These are phyloP conservation scores for Tenualosa ilisha DNA, from an alignment of 2,797 vertebrate species.

Conservation along the genomic window DNA sequence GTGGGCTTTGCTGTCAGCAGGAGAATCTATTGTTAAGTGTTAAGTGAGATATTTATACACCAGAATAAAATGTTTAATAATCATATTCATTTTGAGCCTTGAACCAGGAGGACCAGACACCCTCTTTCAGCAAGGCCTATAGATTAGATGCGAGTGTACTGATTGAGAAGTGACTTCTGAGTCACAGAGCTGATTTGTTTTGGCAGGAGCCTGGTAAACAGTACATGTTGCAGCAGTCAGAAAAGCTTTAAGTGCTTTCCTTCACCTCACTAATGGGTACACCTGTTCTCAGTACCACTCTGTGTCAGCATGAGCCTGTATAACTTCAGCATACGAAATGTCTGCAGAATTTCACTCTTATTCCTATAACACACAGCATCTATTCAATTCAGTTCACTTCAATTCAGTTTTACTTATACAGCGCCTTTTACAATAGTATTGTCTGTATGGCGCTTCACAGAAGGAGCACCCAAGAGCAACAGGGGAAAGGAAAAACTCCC, in stretches of 20 bases:
- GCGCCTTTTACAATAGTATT: too few species aligned
- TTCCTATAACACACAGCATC: too few species aligned
- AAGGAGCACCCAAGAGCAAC: too few species aligned
- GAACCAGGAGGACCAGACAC: background rate
- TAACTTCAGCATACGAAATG: background rate
- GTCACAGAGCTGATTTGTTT: background rate
- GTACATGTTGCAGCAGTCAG: background rate
- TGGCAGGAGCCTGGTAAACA: background rate
- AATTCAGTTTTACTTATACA: too few species aligned
- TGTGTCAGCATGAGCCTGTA: background rate
- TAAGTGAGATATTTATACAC: background rate
- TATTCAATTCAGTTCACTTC: too few species aligned
- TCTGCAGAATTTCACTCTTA: background rate
- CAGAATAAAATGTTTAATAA: background rate
- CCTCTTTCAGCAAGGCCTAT: too few species aligned
- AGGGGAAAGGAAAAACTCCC: too few species aligned
- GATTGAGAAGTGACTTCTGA: background rate
- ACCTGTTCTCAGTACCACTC: background rate
- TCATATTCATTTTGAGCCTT: background rate
- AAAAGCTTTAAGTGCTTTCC: background rate
- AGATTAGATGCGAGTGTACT: background rate
- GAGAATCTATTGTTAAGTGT: background rate
- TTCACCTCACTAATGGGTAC: background rate
- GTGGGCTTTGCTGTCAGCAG: background rate
- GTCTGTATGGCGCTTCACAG: too few species aligned